These are phyloP conservation scores for Busseola fusca DNA, from an alignment of 2,888 invertebrate species.

Conservation along the genomic window DNA sequence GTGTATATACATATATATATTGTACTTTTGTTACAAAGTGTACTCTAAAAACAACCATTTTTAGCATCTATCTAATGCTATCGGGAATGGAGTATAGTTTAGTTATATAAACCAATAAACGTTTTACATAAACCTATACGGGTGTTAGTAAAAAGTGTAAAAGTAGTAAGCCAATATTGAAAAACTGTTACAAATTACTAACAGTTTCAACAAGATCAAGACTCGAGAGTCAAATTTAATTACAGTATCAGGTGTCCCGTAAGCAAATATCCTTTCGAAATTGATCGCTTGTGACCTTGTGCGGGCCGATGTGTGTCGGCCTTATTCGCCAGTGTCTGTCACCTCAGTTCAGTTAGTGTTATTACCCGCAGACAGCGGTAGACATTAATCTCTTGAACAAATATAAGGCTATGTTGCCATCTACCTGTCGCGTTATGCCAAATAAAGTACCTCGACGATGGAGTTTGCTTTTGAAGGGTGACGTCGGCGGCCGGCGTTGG, in stretches of 20 bases:
- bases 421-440: constrained; percentile 60
- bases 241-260: constrained; percentile 42
- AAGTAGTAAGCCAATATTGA: constrained; percentile 32
- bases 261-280: constrained; percentile 50
- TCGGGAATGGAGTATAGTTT: too few species aligned
- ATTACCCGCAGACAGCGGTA: constrained; percentile 69
- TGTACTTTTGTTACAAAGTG: too few species aligned
- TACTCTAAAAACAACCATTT: too few species aligned
- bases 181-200: constrained; percentile 42
- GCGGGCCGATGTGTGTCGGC: constrained; percentile 27
- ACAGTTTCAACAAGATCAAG: constrained; percentile 37
- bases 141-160: constrained; percentile 1
- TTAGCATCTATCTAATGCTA: too few species aligned
- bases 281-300: constrained; percentile 44
- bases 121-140: constrained; percentile 41
- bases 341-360: constrained; percentile 58
- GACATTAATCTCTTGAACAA: constrained; percentile 80
- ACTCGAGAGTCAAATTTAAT: constrained; percentile 45
- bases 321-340: constrained; percentile 54
- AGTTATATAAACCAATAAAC: constrained; percentile 21
- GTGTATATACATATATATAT: too few species aligned
- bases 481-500: constrained; percentile 9
- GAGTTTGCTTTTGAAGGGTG: constrained; percentile 60
- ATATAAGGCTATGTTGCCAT: constrained; percentile 75
- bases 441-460: constrained; percentile 34